These are phyloP conservation scores for Rugalucina vietnamica DNA, from an alignment of 2,888 invertebrate species.

Conservation along the genomic window DNA sequence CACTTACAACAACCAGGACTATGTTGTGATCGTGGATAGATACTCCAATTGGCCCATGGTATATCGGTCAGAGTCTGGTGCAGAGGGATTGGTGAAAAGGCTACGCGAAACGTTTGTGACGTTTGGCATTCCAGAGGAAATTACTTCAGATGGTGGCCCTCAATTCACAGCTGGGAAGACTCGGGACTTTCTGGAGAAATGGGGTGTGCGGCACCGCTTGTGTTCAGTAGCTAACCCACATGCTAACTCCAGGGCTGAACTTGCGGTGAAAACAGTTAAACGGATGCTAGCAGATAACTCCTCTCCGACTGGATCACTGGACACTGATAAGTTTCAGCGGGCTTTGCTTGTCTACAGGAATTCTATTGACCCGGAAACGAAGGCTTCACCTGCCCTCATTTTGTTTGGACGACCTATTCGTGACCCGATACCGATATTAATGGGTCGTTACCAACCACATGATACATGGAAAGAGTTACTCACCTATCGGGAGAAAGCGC, in stretches of 20 bases:
- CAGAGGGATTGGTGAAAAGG: constrained; percentile 47
- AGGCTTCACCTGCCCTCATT: constrained; percentile 61
- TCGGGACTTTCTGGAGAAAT: constrained; percentile 40
- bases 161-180: constrained; percentile 50
- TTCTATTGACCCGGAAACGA: constrained; percentile 55
- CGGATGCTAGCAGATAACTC: constrained; percentile 57
- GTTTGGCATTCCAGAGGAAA: constrained; percentile 62
- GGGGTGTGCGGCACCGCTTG: constrained; percentile 54
- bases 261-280: constrained; percentile 56
- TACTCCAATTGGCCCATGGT: constrained; percentile 58
- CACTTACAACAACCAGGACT: constrained; percentile 40
- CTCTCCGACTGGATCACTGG: constrained; percentile 25
- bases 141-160: constrained; percentile 54
- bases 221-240: constrained; percentile 38
- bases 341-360: constrained; percentile 53
- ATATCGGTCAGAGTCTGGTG: constrained; percentile 43
- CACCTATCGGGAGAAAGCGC: constrained; percentile 37
- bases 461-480: constrained; percentile 48
- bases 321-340: constrained; percentile 30
- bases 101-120: constrained; percentile 57
- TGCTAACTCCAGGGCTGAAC: constrained; percentile 54
- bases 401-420: constrained; percentile 60
- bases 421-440: constrained; percentile 52
- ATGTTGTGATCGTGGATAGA: constrained; percentile 51
- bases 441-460: constrained; percentile 50